phyloP scores from a whole-genome alignment of 1,140 invertebrate genomes.

The Habropoda laboriosa region DNA sequence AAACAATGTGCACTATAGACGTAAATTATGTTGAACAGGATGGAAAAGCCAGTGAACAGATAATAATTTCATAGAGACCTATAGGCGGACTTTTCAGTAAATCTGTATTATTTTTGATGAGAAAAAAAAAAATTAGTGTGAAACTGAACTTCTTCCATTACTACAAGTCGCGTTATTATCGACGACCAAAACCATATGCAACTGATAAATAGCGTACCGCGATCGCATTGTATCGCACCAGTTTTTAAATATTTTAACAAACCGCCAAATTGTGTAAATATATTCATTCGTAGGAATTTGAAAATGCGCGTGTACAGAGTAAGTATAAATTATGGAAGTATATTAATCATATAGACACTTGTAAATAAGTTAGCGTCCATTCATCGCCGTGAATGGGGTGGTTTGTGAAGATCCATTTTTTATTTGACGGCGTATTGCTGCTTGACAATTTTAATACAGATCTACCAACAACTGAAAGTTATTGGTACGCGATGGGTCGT shows the following conservation, averaged over 20 bases:
- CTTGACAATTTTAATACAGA: conserved; percentile 40
- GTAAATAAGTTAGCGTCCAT: conserved; percentile 65
- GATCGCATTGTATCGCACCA: conserved; percentile 41
- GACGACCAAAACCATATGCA: conserved; percentile 44
- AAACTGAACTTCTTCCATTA: conserved; percentile 65
- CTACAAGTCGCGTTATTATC: conserved; percentile 16
- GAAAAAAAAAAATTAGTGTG: conserved; percentile 28
- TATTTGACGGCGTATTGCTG: conserved; percentile 11
- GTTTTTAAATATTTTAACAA: conserved; percentile 75
- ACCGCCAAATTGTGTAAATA: conserved; percentile 77
- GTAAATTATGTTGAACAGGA: conserved; percentile 28
- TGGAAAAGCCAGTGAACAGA: conserved; percentile 28
- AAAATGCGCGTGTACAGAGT: conserved; percentile 67
- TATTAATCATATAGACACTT: conserved; percentile 58
- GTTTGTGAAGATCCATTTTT: conserved; percentile 43
- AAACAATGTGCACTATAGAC: conserved; percentile 23
- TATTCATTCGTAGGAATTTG: conserved; percentile 63
- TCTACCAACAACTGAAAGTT: conserved; percentile 6
- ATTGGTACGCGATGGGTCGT: neutral
- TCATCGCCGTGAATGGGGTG: conserved; percentile 53
- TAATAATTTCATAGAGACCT: conserved; percentile 50
- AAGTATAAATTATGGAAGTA: conserved; percentile 72
- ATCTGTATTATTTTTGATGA: conserved; percentile 52
- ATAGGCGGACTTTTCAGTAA: conserved; percentile 51
- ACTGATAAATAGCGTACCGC: conserved; percentile 33